phyloP scores from a whole-genome alignment of 1,140 invertebrate genomes.

The Capitella teleta region DNA sequence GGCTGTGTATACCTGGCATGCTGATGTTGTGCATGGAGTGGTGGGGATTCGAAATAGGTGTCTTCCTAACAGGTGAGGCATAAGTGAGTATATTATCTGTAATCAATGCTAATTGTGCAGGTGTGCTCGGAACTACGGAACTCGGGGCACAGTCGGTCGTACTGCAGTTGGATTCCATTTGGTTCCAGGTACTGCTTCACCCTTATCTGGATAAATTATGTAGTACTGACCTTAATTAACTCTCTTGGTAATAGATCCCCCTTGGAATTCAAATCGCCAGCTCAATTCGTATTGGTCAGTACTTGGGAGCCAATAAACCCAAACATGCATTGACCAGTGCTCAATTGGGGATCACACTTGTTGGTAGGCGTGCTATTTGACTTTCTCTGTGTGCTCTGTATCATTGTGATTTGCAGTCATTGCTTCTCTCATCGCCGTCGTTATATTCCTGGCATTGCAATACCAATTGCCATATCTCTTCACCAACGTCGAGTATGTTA shows the following conservation, averaged over 20 bases:
- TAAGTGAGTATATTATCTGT: neutral
- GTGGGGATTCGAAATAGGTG: conserved; percentile 15
- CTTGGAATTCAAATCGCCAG: conserved; percentile 6
- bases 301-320: conserved; percentile 4
- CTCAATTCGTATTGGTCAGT: conserved; percentile 10
- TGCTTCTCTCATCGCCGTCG: neutral
- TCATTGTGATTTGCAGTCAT: conserved; percentile 1
- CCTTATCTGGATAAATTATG: neutral
- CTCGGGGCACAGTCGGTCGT: conserved; percentile 10
- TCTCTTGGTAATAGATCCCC: conserved; percentile 6
- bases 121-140: conserved; percentile 8
- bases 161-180: conserved; percentile 6
- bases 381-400: neutral
- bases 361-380: conserved; percentile 5
- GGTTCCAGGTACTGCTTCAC: conserved; percentile 12
- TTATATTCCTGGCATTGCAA: neutral
- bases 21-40: conserved; percentile 14
- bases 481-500: conserved; percentile 5
- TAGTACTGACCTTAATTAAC: neutral
- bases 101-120: neutral
- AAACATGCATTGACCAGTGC: neutral
- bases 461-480: conserved; percentile 5
- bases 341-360: neutral
- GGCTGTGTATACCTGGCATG: conserved; percentile 12
- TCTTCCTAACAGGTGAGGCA: conserved; percentile 7